A percentile compares a stretch with the other conserved stretches of the same genome.
Evolutionary conservation across 2,888 invertebrate species (phyloP).

Genomic region (Chloroclystis v-ata): DNA sequence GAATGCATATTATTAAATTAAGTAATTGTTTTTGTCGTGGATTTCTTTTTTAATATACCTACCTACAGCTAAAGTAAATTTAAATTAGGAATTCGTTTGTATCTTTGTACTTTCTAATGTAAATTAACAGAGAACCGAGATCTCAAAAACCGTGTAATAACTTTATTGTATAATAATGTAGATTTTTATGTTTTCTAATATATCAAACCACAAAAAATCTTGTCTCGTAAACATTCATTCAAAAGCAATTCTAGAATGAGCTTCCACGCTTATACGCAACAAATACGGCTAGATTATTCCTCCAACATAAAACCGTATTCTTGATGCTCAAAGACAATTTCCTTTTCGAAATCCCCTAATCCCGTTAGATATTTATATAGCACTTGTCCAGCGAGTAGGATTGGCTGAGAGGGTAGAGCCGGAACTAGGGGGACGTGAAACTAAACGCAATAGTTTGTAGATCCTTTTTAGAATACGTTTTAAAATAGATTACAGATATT

Average conservation of each 20-base stretch:
- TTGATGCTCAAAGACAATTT: constrained; percentile 28
- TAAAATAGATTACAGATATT: too few relatives aligned
- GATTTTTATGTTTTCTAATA: too few relatives aligned
- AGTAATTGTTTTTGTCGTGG: too few relatives aligned
- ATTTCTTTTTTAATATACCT: too few relatives aligned
- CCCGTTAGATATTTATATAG: constrained; percentile 29
- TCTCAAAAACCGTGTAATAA: too few relatives aligned
- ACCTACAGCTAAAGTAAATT: too few relatives aligned
- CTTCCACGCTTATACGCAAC: constrained; percentile 8
- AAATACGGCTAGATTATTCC: constrained; percentile 15
- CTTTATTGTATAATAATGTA: too few relatives aligned
- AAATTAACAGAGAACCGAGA: too few relatives aligned
- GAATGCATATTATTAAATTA: too few relatives aligned
- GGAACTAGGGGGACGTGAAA: not conserved
- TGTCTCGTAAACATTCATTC: constrained; percentile 4
- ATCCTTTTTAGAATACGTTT: not conserved
- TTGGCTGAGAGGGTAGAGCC: constrained; percentile 5
- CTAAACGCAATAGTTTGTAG: not conserved
- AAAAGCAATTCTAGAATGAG: constrained; percentile 11
- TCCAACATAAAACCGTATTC: constrained; percentile 20
- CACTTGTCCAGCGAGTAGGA: constrained; percentile 24
- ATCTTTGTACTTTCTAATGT: too few relatives aligned
- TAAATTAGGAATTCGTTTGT: too few relatives aligned
- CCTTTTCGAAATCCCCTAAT: constrained; percentile 28
- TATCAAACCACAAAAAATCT: not conserved